These are phyloP conservation scores for Rhogogaster chlorosoma DNA, from an alignment of 2,888 invertebrate species.

Conservation along the genomic window DNA sequence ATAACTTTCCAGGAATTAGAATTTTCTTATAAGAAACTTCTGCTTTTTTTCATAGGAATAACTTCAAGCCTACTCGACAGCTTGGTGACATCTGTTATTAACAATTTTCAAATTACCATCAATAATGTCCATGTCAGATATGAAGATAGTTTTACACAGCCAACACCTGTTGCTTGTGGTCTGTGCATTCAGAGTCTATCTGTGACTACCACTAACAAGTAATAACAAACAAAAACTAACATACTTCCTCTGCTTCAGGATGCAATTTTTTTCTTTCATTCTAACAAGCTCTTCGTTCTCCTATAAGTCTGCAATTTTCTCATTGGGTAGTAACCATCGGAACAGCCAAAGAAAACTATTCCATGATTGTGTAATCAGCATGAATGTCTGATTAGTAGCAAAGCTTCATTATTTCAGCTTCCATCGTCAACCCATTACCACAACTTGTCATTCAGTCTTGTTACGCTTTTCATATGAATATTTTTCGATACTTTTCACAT, in stretches of 20 bases:
- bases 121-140: constrained; percentile 90
- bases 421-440: background rate
- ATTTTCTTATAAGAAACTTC: constrained; percentile 5
- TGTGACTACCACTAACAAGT: constrained; percentile 91
- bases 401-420: background rate
- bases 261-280: constrained; percentile 28
- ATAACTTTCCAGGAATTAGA: constrained; percentile 17
- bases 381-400: constrained; percentile 16
- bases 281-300: constrained; percentile 2
- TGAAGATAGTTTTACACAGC: constrained; percentile 86
- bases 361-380: background rate
- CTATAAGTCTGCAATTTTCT: background rate
- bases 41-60: constrained; percentile 77
- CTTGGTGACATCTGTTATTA: constrained; percentile 87
- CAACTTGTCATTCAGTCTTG: background rate
- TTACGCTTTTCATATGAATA: background rate
- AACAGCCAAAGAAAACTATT: background rate
- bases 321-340: background rate
- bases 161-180: constrained; percentile 86
- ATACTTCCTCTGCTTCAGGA: constrained; percentile 19
- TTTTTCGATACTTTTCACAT: background rate
- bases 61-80: constrained; percentile 86
- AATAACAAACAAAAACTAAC: constrained; percentile 57
- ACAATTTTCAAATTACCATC: constrained; percentile 89
- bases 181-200: constrained; percentile 88